Evolutionary conservation across 1,140 invertebrate genomes (phyloP).

Genomic region (Leptinotarsa defecta): DNA sequence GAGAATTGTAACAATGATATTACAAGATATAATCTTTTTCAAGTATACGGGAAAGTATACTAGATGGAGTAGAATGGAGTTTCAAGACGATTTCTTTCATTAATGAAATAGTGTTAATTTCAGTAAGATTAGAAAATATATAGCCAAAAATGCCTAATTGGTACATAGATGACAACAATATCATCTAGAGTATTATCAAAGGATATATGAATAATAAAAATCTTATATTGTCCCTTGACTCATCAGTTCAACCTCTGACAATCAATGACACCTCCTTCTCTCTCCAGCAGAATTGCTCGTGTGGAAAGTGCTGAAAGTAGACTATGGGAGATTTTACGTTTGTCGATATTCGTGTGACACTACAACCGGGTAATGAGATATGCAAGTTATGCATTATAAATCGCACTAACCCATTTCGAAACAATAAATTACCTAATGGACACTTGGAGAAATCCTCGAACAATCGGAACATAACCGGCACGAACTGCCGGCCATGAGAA

Average conservation of each 20-base stretch:
- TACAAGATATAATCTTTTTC: too few relatives aligned
- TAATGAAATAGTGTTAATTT: too few relatives aligned
- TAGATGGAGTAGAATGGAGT: too few relatives aligned
- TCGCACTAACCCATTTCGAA: slow-evolving; percentile 23
- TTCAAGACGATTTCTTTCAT: too few relatives aligned
- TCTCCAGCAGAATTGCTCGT: background rate
- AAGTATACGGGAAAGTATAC: too few relatives aligned
- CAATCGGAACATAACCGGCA: slow-evolving; percentile 24
- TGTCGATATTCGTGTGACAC: slow-evolving; percentile 27
- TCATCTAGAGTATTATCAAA: background rate
- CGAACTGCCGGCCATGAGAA: slow-evolving; percentile 22
- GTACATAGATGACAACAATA: background rate
- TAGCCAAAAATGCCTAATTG: too few relatives aligned
- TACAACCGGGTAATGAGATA: slow-evolving; percentile 22
- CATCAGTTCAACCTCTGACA: background rate
- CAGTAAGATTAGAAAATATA: too few relatives aligned
- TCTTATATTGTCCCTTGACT: too few relatives aligned
- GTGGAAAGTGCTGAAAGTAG: slow-evolving; percentile 1
- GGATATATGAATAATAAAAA: background rate
- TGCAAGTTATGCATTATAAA: slow-evolving; percentile 27
- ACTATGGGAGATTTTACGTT: slow-evolving; percentile 23
- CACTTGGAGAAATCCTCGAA: slow-evolving; percentile 25
- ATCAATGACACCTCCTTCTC: background rate
- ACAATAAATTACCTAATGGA: slow-evolving; percentile 28
- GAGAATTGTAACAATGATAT: too few relatives aligned